Evolutionary conservation across 2,888 invertebrate genomes (phyloP).

Genomic region (Theretra japonica): DNA sequence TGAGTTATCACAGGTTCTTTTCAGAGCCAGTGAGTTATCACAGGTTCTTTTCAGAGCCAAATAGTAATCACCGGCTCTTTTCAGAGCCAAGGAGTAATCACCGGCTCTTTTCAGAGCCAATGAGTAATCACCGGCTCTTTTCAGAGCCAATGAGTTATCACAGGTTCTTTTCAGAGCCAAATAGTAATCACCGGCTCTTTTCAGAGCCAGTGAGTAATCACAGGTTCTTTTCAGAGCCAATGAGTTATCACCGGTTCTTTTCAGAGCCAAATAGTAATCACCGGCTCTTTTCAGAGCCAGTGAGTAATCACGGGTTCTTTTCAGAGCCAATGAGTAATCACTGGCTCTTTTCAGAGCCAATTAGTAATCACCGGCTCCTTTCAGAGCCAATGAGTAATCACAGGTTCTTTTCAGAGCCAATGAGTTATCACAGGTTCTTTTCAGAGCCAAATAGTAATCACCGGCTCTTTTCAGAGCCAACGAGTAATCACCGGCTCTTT

Average conservation of each 20-base stretch:
- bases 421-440: slow-evolving; percentile 32
- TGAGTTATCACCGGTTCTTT: slow-evolving; percentile 27
- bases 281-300: too few species aligned
- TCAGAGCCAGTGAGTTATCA: slow-evolving; percentile 27
- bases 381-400: slow-evolving; percentile 31
- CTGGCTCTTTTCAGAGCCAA: slow-evolving; percentile 32
- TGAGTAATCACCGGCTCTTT: slow-evolving; percentile 24
- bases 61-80: slow-evolving; percentile 33
- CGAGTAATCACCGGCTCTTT: slow-evolving; percentile 33
- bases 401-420: slow-evolving; percentile 32
- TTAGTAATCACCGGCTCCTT: slow-evolving; percentile 29
- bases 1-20: slow-evolving; percentile 29
- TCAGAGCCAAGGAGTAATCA: slow-evolving; percentile 33
- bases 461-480: slow-evolving; percentile 33
- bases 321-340: slow-evolving; percentile 34
- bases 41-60: neutral
- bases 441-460: slow-evolving; percentile 33
- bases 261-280: slow-evolving; percentile 28
- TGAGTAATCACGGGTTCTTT: too few species aligned
- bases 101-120: slow-evolving; percentile 25
- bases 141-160: neutral
- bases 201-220: neutral
- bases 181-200: neutral
- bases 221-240: slow-evolving; percentile 33
- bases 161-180: neutral